Percentiles rank a stretch among this genome's conserved stretches.
Evolutionary conservation across 2,113 vertebrate genomes (phyloP).

Genomic region (Bettongia penicillata): DNA sequence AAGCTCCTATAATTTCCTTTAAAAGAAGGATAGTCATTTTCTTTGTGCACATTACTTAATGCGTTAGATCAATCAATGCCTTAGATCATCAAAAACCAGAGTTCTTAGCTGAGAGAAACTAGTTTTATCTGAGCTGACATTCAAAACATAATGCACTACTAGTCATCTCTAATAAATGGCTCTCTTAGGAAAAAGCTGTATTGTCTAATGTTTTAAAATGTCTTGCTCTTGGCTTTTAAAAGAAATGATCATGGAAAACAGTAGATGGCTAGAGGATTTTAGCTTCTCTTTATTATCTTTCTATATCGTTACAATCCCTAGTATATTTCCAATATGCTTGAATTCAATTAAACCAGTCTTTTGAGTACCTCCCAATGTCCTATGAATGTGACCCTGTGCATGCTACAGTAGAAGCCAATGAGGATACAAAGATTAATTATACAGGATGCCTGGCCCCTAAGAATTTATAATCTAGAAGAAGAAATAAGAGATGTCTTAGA

Average conservation of each 20-base stretch:
- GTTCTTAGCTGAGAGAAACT: slow-evolving; percentile 12
- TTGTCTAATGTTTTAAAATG: background rate
- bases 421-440: background rate
- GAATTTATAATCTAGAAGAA: no score
- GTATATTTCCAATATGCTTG: background rate
- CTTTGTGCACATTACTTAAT: background rate
- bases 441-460: background rate
- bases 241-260: background rate
- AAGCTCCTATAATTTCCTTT: background rate
- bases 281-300: background rate
- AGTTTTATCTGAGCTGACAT: slow-evolving; percentile 18
- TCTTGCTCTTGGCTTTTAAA: background rate
- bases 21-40: background rate
- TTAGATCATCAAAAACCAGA: background rate
- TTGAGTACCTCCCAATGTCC: background rate
- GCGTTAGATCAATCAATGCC: background rate
- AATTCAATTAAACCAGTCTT: background rate
- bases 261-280: background rate
- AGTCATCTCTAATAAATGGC: slow-evolving; percentile 1
- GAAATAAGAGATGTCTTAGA: no score
- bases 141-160: background rate
- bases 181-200: background rate
- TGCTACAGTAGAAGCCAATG: background rate
- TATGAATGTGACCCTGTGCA: background rate
- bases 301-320: background rate